Conservation (phyloP, 1,140 invertebrate genomes). For the Homalodisca vitripennis region DNA sequence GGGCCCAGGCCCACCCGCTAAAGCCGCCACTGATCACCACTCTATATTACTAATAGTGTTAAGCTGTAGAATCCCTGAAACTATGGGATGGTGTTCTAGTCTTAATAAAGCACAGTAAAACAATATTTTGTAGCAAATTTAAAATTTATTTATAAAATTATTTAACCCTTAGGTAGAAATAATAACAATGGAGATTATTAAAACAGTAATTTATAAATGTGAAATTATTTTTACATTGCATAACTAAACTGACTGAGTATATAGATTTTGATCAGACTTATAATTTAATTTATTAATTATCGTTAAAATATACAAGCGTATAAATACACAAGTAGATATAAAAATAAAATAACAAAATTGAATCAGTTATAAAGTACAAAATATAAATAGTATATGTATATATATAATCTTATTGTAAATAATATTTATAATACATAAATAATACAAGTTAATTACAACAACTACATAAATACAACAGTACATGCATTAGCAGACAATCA, state of each 20-base stretch:
- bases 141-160: conserved; percentile 13
- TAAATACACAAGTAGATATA: not conserved
- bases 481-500: too few relatives aligned
- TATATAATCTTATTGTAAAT: not conserved
- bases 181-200: not conserved
- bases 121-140: not conserved
- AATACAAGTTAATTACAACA: not conserved
- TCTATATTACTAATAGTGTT: too few relatives aligned
- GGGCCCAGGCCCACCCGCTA: too few relatives aligned
- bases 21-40: too few relatives aligned
- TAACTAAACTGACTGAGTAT: not conserved
- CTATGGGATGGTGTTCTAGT: too few relatives aligned
- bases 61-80: too few relatives aligned
- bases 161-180: conserved; percentile 6
- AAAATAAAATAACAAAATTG: not conserved
- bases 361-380: not conserved
- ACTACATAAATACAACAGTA: not conserved
- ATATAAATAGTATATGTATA: not conserved
- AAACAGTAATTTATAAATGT: conserved; percentile 11
- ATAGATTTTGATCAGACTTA: not conserved
- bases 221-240: not conserved
- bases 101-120: not conserved
- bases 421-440: not conserved
- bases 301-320: conserved; percentile 8
- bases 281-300: conserved; percentile 6